phyloP scores from a whole-genome alignment of 2,113 vertebrate species.

The Aix galericulata region DNA sequence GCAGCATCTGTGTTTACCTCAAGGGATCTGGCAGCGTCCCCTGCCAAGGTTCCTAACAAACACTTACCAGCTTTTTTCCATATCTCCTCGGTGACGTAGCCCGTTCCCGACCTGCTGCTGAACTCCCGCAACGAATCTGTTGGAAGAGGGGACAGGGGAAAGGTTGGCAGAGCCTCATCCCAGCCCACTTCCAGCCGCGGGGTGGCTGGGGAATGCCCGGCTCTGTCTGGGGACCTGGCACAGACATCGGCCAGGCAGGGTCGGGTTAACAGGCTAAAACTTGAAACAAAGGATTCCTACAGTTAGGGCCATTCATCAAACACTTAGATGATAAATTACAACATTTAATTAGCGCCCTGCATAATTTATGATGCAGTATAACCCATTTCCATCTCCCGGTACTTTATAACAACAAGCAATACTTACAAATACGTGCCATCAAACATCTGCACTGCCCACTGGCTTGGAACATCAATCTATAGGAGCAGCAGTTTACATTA shows the following conservation, averaged over 20 bases:
- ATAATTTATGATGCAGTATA: conserved; percentile 47
- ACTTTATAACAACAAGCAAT: background rate
- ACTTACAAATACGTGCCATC: background rate
- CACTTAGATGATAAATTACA: conserved; percentile 26
- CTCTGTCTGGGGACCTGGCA: background rate
- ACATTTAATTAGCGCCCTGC: conserved; percentile 44
- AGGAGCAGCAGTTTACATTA: background rate
- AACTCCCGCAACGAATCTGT: conserved; percentile 93
- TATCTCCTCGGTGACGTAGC: conserved; percentile 96
- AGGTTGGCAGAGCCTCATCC: conserved; percentile 11
- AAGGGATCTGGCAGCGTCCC: rapidly evolving
- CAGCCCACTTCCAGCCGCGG: background rate
- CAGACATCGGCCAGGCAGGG: rapidly evolving
- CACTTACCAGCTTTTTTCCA: conserved; percentile 97
- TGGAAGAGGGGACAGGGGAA: background rate
- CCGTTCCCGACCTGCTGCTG: conserved; percentile 84
- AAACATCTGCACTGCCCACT: background rate
- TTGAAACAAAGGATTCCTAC: background rate
- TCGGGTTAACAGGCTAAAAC: background rate
- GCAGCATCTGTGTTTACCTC: background rate
- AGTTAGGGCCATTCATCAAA: conserved; percentile 9
- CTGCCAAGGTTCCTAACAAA: background rate
- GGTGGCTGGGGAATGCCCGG: background rate
- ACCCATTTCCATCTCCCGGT: conserved; percentile 10
- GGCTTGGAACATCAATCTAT: background rate